Evolutionary conservation across 2,797 vertebrate genomes (phyloP).

Genomic region (Tenualosa ilisha): DNA sequence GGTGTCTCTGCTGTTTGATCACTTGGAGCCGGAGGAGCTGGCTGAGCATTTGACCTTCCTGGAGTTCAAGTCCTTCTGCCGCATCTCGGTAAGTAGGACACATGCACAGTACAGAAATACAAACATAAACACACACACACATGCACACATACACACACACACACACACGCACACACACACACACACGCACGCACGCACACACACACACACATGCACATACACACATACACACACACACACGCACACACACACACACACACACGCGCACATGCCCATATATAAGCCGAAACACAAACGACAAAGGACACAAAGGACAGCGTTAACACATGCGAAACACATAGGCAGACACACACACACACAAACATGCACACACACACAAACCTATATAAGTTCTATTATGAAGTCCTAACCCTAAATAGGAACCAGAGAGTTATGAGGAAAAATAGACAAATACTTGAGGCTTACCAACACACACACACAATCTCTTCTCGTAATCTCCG

Average conservation of each 20-base stretch:
- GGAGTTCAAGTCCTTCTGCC: slow-evolving; percentile 91
- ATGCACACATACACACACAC: neutral
- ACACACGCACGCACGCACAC: neutral
- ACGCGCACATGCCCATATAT: neutral
- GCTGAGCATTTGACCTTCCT: slow-evolving; percentile 91
- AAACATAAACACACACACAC: neutral
- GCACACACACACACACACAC: slow-evolving; percentile 1
- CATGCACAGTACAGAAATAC: neutral
- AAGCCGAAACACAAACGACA: neutral
- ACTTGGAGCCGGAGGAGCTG: slow-evolving; percentile 89
- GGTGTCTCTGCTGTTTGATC: slow-evolving; percentile 92
- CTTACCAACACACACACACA: neutral
- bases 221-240: neutral
- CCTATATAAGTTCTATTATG: too few species aligned
- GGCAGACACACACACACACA: neutral
- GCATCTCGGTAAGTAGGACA: neutral
- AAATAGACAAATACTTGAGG: neutral
- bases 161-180: neutral
- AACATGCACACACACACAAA: neutral
- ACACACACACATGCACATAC: neutral
- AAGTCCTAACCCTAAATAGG: neutral
- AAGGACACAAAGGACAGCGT: too few species aligned
- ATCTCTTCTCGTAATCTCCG: neutral
- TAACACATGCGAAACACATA: neutral
- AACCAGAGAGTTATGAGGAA: neutral